phyloP scores from a whole-genome alignment of 2,888 invertebrate species.

The Oasisia sp. region DNA sequence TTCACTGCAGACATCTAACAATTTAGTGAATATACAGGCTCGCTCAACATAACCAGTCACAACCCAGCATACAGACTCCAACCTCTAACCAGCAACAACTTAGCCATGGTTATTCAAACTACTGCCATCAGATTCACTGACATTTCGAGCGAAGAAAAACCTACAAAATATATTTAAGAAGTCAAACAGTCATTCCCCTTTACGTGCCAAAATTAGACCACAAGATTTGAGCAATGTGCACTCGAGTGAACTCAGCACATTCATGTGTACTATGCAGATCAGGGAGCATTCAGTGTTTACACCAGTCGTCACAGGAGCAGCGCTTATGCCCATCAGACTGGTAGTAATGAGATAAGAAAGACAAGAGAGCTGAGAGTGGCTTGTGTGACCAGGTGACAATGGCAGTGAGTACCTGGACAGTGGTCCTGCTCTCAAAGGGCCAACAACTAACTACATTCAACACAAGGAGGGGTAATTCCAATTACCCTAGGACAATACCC shows the following conservation, averaged over 20 bases:
- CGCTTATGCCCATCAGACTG: background rate
- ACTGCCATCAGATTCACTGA: background rate
- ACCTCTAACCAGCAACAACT: background rate
- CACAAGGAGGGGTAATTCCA: background rate
- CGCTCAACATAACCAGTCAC: no score
- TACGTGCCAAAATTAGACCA: background rate
- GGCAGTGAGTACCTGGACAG: background rate
- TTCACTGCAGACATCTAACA: background rate
- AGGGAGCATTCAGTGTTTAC: slow-evolving; percentile 13
- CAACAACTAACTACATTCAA: background rate
- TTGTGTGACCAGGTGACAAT: background rate
- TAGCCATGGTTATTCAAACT: background rate
- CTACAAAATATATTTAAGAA: background rate
- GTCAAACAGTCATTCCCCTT: background rate
- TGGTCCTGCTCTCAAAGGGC: background rate
- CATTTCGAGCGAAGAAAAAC: background rate
- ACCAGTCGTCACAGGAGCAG: background rate
- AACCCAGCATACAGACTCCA: no score
- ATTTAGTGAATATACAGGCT: no score
- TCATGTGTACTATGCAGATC: background rate
- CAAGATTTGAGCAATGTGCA: slow-evolving; percentile 12
- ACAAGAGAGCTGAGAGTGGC: background rate
- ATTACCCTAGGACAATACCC: slow-evolving; percentile 8
- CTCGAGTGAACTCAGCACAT: background rate
- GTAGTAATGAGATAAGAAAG: background rate